phyloP scores from a whole-genome alignment of 2,797 vertebrate species.

The Enteromius paludinosus region DNA sequence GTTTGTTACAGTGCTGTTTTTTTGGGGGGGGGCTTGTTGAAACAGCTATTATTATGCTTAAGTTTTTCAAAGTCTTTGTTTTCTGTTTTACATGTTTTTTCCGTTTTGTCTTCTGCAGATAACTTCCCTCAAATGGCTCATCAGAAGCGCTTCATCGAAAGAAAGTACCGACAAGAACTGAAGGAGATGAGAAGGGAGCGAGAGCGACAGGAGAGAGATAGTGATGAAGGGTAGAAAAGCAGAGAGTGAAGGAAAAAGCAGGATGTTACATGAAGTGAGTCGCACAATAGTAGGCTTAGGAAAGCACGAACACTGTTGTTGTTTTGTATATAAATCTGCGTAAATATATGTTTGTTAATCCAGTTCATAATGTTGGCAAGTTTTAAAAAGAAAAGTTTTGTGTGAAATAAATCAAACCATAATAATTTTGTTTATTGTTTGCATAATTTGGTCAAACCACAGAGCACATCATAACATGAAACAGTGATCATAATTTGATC shows the following conservation, averaged over 20 bases:
- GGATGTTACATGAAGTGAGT: conserved; percentile 13
- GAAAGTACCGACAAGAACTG: conserved; percentile 98
- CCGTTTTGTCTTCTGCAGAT: conserved; percentile 79
- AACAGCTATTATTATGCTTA: neutral
- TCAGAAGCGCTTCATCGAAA: conserved; percentile 99
- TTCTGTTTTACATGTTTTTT: neutral
- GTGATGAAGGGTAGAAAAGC: conserved; percentile 86
- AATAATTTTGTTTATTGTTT: neutral
- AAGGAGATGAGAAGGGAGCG: conserved; percentile 98
- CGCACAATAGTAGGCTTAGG: neutral
- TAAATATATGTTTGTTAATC: neutral
- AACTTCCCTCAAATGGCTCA: conserved; percentile 99
- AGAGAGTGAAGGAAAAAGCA: conserved; percentile 71
- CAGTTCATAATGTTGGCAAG: neutral
- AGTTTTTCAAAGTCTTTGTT: neutral
- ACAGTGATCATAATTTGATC: neutral
- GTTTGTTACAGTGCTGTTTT: neutral
- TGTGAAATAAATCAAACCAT: conserved; percentile 3
- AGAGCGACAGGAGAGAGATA: conserved; percentile 92
- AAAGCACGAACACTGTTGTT: neutral
- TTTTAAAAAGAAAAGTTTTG: conserved; percentile 10
- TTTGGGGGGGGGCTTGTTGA: neutral
- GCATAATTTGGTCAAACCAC: neutral
- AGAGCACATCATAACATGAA: neutral
- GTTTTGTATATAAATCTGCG: neutral